These are phyloP conservation scores for Dichetophora obliterata DNA, from an alignment of 2,888 invertebrate genomes.

Conservation along the genomic window DNA sequence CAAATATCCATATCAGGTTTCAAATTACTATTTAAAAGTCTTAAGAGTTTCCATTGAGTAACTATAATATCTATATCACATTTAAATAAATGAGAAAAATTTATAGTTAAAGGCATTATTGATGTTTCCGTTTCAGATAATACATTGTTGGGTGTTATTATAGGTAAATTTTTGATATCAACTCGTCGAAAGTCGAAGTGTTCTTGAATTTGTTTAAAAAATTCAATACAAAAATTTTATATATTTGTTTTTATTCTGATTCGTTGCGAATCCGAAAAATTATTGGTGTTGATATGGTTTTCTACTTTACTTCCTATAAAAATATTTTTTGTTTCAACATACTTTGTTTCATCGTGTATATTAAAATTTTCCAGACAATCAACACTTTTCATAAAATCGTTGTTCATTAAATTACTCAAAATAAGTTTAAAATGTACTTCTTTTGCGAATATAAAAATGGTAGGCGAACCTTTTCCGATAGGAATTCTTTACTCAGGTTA, in stretches of 20 bases:
- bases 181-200: slow-evolving; percentile 34
- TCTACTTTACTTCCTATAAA: slow-evolving; percentile 38
- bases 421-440: slow-evolving; percentile 45
- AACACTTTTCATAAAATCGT: not conserved
- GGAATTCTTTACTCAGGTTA: slow-evolving; percentile 43
- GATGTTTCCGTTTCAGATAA: slow-evolving; percentile 27
- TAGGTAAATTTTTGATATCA: slow-evolving; percentile 31
- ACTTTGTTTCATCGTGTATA: slow-evolving; percentile 18
- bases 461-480: slow-evolving; percentile 42
- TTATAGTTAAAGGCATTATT: slow-evolving; percentile 18
- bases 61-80: too few species aligned
- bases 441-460: slow-evolving; percentile 39
- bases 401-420: slow-evolving; percentile 17
- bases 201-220: slow-evolving; percentile 34
- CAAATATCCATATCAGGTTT: too few species aligned
- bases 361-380: slow-evolving; percentile 31
- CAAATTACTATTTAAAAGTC: too few species aligned
- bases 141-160: slow-evolving; percentile 34
- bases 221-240: slow-evolving; percentile 36
- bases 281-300: not conserved
- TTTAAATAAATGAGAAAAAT: too few species aligned
- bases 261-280: slow-evolving; percentile 28
- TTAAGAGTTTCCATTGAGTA: too few species aligned
- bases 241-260: slow-evolving; percentile 31
- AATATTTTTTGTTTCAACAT: slow-evolving; percentile 25